Conservation (phyloP, 2,797 vertebrate species). For the Catamblyrhynchus diadema region DNA sequence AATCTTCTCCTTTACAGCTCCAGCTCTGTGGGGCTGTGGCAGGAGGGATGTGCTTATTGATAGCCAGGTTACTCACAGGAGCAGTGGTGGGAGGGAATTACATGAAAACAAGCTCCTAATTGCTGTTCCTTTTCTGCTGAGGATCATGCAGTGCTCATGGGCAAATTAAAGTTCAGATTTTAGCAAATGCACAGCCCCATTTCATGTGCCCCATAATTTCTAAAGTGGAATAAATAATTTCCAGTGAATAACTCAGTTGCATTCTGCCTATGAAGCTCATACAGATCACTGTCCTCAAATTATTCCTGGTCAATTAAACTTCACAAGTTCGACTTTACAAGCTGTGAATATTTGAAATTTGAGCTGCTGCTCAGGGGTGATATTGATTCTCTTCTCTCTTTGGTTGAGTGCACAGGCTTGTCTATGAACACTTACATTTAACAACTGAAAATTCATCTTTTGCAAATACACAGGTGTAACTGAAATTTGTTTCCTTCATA, state of each 20-base stretch:
- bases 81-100: not conserved
- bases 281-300: constrained; percentile 38
- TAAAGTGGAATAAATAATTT: constrained; percentile 45
- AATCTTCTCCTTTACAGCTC: not conserved
- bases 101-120: constrained; percentile 1
- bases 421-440: not conserved
- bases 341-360: constrained; percentile 50
- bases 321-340: constrained; percentile 46
- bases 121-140: not conserved
- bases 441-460: constrained; percentile 46
- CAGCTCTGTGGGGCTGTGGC: not conserved
- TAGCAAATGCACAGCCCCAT: not conserved
- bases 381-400: constrained; percentile 34
- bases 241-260: not conserved
- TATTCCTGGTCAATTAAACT: constrained; percentile 59
- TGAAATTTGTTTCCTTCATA: constrained; percentile 29
- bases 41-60: not conserved
- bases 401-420: constrained; percentile 40
- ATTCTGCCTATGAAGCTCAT: not conserved
- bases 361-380: constrained; percentile 26
- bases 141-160: not conserved
- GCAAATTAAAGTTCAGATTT: not conserved
- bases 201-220: not conserved
- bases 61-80: not conserved
- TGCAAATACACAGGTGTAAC: constrained; percentile 9